A percentile compares a stretch with the other conserved stretches of the same genome.
Evolutionary conservation across 1,140 invertebrate genomes (phyloP).

Genomic region (Diploscapter pachys): DNA sequence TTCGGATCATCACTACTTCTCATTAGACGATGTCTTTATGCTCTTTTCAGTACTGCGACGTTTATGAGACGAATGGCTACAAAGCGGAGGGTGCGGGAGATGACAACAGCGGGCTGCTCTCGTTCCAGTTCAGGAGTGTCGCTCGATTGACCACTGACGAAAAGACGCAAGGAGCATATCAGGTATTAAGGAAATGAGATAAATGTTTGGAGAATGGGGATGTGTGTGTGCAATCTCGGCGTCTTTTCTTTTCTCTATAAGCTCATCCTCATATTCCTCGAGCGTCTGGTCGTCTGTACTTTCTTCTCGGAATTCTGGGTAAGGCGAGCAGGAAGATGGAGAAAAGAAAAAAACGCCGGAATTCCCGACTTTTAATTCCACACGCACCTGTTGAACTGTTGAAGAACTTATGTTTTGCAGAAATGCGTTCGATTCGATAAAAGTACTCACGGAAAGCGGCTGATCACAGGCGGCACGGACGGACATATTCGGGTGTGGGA

Average conservation of each 20-base stretch:
- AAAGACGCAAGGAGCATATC: slow-evolving; percentile 67
- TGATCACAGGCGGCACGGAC: slow-evolving; percentile 87
- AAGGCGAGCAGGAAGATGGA: too few species aligned
- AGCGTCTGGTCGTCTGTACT: too few species aligned
- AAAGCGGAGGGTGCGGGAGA: background rate
- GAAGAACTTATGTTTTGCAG: slow-evolving; percentile 65
- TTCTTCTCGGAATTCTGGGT: too few species aligned
- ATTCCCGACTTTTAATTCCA: too few species aligned
- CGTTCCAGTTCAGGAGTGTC: slow-evolving; percentile 6
- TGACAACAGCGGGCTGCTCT: slow-evolving; percentile 1
- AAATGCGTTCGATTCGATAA: slow-evolving; percentile 76
- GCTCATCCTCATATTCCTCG: too few species aligned
- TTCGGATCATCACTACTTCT: too few species aligned
- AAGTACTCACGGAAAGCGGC: slow-evolving; percentile 68
- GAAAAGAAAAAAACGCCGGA: too few species aligned
- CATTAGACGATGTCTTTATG: background rate
- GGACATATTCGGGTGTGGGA: slow-evolving; percentile 81
- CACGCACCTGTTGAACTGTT: background rate
- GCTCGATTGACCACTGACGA: slow-evolving; percentile 55
- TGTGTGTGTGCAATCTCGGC: too few species aligned
- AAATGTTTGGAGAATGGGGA: too few species aligned
- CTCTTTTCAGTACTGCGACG: slow-evolving; percentile 18
- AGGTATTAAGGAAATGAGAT: background rate
- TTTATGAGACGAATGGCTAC: slow-evolving; percentile 27
- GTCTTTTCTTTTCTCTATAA: too few species aligned